Evolutionary conservation across 2,888 invertebrate species (phyloP), one percentile per base, ranked within the genome.

Genomic region (Diarsia dahlii): DNA sequence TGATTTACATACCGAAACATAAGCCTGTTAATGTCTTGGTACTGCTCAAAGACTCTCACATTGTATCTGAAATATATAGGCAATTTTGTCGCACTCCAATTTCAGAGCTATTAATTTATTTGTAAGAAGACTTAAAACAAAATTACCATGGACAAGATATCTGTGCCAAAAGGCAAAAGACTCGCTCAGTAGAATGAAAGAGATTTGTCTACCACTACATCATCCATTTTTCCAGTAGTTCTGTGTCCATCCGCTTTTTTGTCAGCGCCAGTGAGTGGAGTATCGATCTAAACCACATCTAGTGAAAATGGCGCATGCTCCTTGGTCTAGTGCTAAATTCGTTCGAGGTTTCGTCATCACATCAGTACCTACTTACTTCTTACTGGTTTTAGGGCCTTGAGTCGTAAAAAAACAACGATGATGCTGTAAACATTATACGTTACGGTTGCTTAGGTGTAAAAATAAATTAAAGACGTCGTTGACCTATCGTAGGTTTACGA

Each of bases 391-490:
- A 80, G 83, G 78, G 76, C 65, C 45, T 58, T 74, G 70, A 70
- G 12, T 69, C 45, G 66, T 69, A 68, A 76, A 67, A 67, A 76
- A 72, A 48, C 52, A 28, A 78, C 46, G 62, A 71, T 63, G 68
- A 68, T n/a, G 65, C 71, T 74, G 54, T 28, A 28, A 64, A 67
- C n/a, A 63, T 78, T 71, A 23, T 64, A 73, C 71, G 48, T 34
- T 75, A 68, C 62, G 58, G 72, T 65, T 74, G 60, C 75, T 28
- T 28, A 28, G 20, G 34, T 60, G 69, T 70, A 65, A 50, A 71
- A 58, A 70, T 75, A 68, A 62, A 82, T 78, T 54, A 65, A 62
- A 74, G 64, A 74, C 62, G 76, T 82, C 79, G 63, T 82, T 84
- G 79, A 76, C 75, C 79, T 64, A 62, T 66, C 56, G 63, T 60